Evolutionary conservation across 2,113 vertebrate genomes (phyloP), one percentile per base, ranked within the genome.

Genomic region (Oreochromis aureus): DNA sequence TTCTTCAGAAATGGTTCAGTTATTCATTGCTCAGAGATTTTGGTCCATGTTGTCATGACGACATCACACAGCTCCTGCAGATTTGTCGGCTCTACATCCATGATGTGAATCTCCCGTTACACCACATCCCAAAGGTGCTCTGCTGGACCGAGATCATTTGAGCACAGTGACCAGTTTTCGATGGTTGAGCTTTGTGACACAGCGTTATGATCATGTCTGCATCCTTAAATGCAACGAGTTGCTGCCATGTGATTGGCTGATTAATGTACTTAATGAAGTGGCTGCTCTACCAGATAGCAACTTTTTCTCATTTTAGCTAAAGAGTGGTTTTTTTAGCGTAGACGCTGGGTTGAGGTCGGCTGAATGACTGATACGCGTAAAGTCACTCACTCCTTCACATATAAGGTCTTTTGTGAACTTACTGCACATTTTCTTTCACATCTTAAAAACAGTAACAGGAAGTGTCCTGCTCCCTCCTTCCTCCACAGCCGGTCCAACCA

Each of bases 21-120:
- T 76, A 3, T 19, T 76, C 44, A 11, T 7, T 0, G 9, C 24
- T 1, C 24, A 19, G 9, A 48, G 24, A 27, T 30, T 76, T 71
- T 71, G 66, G n/a, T 44, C 36, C 66, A 10, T 4, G n/a, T 44
- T 71, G 66, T 44, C 36, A 44, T 0, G 7, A 24, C 1, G 1
- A 41, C 66, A 2, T 71, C 36, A 44, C 66, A 71, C 10, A 36
- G 0, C 32, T 66, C 18, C 32, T 36, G 32, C 61, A 66, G 6
- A 39, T 66, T 66, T 39, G 36, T 39, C 36, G 15, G 44, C 44
- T 46, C 5, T 15, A 15, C 12, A 15, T 46, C 12, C 12, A 13
- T 44, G 5, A 44, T 44, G 41, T 5, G 10, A 12, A 44, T 46
- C 11, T 46, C 12, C 44, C 11, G 11, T 44, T 44, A 12, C 44